These are phyloP conservation scores for Drosophila funebris DNA, from an alignment of 1,140 invertebrate genomes.

Conservation along the genomic window DNA sequence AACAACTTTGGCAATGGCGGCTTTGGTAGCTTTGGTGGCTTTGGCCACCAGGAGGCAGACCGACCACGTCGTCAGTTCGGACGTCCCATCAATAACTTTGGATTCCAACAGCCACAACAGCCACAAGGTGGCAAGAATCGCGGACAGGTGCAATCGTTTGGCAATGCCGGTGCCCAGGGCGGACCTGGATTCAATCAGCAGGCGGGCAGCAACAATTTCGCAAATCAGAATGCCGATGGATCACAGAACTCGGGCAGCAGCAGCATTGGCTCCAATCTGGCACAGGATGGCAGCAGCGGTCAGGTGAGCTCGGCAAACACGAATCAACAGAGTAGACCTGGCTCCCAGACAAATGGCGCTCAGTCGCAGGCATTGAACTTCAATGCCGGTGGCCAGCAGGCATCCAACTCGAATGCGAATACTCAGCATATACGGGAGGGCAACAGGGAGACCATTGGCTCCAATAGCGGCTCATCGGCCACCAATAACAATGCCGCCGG, in stretches of 20 bases:
- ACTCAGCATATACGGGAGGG: constrained; percentile 54
- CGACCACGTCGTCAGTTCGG: constrained; percentile 58
- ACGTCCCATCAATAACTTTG: constrained; percentile 24
- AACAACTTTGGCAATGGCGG: background rate
- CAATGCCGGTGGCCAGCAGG: constrained; percentile 60
- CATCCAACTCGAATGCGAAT: constrained; percentile 69
- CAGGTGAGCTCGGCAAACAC: constrained; percentile 79
- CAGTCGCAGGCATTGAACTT: constrained; percentile 80
- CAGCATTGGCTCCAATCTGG: constrained; percentile 76
- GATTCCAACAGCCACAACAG: constrained; percentile 17
- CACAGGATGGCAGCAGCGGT: constrained; percentile 72
- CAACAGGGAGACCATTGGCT: constrained; percentile 46
- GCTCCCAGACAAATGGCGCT: constrained; percentile 37
- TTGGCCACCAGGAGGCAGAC: constrained; percentile 13
- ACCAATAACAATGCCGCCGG: constrained; percentile 74
- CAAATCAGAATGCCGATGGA: constrained; percentile 53
- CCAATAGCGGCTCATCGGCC: constrained; percentile 66
- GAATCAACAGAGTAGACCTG: constrained; percentile 47
- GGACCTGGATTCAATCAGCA: constrained; percentile 72
- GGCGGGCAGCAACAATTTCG: constrained; percentile 76
- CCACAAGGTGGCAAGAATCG: constrained; percentile 17
- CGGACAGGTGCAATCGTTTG: constrained; percentile 44
- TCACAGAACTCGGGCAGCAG: constrained; percentile 59
- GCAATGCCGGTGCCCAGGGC: constrained; percentile 63
- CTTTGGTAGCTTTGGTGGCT: constrained; percentile 29